phyloP scores from a whole-genome alignment of 2,113 vertebrate genomes.

The Cyanistes caeruleus region DNA sequence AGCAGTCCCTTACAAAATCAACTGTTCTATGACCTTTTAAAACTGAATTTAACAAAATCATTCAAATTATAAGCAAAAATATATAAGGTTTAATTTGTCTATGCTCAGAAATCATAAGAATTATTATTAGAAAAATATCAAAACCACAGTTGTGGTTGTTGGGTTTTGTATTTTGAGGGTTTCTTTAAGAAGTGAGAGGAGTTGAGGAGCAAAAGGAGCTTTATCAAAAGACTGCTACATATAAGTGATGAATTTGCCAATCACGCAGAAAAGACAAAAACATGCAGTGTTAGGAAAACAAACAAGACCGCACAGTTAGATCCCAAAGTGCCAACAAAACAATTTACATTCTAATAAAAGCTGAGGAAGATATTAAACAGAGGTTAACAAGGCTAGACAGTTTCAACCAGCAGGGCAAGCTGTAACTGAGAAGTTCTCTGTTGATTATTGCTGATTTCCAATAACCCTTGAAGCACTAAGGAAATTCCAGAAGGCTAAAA shows the following conservation, averaged over 20 bases:
- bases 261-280: not conserved
- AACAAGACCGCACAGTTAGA: not conserved
- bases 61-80: not conserved
- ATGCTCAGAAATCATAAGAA: not conserved
- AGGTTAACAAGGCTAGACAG: not conserved
- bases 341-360: conserved; percentile 18
- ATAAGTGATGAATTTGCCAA: not conserved
- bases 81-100: not conserved
- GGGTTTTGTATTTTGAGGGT: not conserved
- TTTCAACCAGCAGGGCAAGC: not conserved
- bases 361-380: not conserved
- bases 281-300: not conserved
- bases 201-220: not conserved
- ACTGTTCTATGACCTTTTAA: not conserved
- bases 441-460: not conserved
- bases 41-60: not conserved
- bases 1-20: not conserved
- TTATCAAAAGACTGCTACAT: not conserved
- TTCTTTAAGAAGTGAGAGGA: not conserved
- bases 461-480: not conserved
- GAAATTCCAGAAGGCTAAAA: not conserved
- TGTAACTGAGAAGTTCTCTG: not conserved
- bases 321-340: not conserved
- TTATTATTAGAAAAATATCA: not conserved
- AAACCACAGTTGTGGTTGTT: not conserved